Base-by-base conservation (phyloP, 2,113 vertebrate species). In the Alligator mississippiensis region DNA sequence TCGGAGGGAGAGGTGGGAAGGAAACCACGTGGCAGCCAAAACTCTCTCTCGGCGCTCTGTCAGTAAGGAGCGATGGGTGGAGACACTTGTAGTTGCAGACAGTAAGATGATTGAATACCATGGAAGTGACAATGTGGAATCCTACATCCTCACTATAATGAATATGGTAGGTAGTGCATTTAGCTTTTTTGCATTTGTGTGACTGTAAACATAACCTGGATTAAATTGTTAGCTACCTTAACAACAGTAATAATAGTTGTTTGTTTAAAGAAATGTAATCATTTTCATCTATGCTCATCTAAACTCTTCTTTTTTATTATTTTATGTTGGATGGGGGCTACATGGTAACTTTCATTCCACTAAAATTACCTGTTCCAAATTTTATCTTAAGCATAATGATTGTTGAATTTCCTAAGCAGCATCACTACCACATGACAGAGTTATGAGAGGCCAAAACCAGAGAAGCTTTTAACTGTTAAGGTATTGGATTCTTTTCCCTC, bases 131-230 rank as follows among this genome's bases (percentile, higher is more conserved):
- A 99, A 98, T 2, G 98, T 99, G 86, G 99, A 99, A 94, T 98
- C 99, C 27, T 99, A 99, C 90, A 99, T 99, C 94, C 99, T 99
- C 94, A 99, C 99, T 81, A 99, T 99, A 96, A 99, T 99, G 99
- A 99, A 99, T 94, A 99, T 99, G 99, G 99, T 99, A 97, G 58
- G 97, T 94, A 85, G 18, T 21, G 0, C 72, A 57, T 59, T 81
- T 70, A 24, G 10, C 27, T 82, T 64, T 28, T 34, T 59, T 89
- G 25, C 80, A 80, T 19, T 22, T 30, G n/a, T 28, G 4, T 0
- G 1, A 76, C 59, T 24, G 7, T 24, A 88, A 85, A 11, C 17
- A 76, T 60, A 58, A 22, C 75, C 54, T 90, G 79, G 3, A 6
- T 70, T 85, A 9, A n/a, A 2, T 58, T 76, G 13, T 30, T 80